These are phyloP conservation scores for Ennomos erosarius DNA, from an alignment of 2,888 invertebrate species.

Conservation along the genomic window DNA sequence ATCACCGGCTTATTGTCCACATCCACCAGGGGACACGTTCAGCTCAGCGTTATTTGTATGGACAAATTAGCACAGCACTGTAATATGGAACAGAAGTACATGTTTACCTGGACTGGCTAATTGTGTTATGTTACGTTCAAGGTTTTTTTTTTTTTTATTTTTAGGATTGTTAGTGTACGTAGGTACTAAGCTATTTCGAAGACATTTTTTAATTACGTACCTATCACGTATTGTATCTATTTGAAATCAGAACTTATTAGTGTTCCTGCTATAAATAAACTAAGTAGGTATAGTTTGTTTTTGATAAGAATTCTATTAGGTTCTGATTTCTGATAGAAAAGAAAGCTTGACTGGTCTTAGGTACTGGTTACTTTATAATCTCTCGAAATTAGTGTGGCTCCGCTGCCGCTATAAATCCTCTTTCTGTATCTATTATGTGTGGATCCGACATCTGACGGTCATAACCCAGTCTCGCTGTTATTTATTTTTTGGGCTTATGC, in stretches of 20 bases:
- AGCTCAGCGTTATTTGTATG: slow-evolving; percentile 38
- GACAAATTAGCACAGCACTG: slow-evolving; percentile 44
- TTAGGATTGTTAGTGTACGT: too few relatives aligned
- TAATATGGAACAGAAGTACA: slow-evolving; percentile 3
- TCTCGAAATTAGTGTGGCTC: slow-evolving; percentile 7
- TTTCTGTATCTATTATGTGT: slow-evolving; percentile 39
- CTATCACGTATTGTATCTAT: too few relatives aligned
- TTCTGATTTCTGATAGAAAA: too few relatives aligned
- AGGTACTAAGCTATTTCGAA: too few relatives aligned
- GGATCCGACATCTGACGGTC: slow-evolving; percentile 27
- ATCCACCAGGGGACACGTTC: slow-evolving; percentile 37
- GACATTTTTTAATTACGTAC: too few relatives aligned
- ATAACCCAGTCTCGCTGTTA: slow-evolving; percentile 18
- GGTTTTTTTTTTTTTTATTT: too few relatives aligned
- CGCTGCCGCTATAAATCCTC: slow-evolving; percentile 38
- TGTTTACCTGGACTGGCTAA: background rate
- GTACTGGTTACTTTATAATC: slow-evolving; percentile 1
- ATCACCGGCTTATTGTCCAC: slow-evolving; percentile 42
- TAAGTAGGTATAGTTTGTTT: too few relatives aligned
- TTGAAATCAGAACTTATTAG: too few relatives aligned
- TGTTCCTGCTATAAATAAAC: too few relatives aligned
- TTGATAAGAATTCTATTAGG: too few relatives aligned
- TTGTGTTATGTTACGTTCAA: background rate
- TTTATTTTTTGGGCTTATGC: slow-evolving; percentile 7
- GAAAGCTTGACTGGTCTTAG: background rate